phyloP scores from a whole-genome alignment of 2,797 vertebrate genomes.

The Lepilemur septentrionalis region DNA sequence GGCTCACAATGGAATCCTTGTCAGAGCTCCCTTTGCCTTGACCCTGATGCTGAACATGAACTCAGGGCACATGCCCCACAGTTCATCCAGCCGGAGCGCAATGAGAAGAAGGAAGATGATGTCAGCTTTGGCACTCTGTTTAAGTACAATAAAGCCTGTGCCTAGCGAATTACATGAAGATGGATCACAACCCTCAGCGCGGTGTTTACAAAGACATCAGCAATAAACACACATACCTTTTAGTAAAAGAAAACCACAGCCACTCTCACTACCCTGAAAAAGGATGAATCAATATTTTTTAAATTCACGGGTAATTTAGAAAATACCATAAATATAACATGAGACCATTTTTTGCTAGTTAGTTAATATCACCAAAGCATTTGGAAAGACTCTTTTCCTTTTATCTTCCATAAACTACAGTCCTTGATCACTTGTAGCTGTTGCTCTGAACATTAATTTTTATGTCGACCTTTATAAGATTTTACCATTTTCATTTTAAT shows the following conservation, averaged over 20 bases:
- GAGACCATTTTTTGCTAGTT: neutral
- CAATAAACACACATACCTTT: neutral
- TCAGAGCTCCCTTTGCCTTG: constrained; percentile 3
- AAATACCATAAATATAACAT: neutral
- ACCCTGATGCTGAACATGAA: neutral
- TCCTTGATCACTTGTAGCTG: neutral
- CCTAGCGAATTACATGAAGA: neutral
- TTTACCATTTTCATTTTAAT: neutral
- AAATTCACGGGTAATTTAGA: neutral
- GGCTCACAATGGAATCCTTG: neutral
- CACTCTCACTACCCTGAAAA: neutral
- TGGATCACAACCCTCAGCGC: neutral
- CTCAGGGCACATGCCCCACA: neutral
- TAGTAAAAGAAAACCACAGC: neutral
- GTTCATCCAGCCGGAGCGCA: constrained; percentile 37
- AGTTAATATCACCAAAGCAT: neutral
- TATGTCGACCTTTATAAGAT: neutral
- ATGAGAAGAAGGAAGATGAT: neutral
- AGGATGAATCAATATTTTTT: neutral
- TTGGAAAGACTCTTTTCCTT: neutral
- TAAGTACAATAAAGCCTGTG: neutral
- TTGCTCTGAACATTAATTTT: neutral
- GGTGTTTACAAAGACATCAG: constrained; percentile 29
- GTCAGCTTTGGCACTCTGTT: constrained; percentile 27
- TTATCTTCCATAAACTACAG: neutral